Conservation (phyloP, 2,113 vertebrate species). For the Dicentrarchus labrax region DNA sequence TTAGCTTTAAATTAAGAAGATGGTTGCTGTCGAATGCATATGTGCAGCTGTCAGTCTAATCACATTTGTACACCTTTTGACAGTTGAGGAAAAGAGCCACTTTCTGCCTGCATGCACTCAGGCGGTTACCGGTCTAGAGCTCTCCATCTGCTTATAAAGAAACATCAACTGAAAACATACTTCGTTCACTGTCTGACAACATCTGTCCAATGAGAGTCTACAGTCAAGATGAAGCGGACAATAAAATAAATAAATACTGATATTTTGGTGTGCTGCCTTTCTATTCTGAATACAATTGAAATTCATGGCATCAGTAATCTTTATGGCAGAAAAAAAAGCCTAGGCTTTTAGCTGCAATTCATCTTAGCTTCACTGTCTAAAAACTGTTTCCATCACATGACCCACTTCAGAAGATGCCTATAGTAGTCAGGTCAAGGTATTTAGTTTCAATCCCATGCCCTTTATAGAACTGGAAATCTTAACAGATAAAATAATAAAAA, state of each 20-base stretch:
- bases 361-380: background rate
- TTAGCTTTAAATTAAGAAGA: background rate
- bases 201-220: background rate
- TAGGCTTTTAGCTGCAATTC: conserved; percentile 5
- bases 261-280: background rate
- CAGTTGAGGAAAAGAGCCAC: background rate
- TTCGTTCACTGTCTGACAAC: background rate
- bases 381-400: conserved; percentile 1
- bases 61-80: background rate
- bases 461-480: background rate
- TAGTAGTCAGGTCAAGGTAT: conserved; percentile 8
- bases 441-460: background rate
- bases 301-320: background rate
- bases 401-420: background rate
- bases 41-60: background rate
- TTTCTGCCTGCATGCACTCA: background rate
- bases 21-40: background rate
- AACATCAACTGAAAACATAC: background rate
- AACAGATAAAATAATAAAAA: background rate
- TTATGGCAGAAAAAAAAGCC: background rate
- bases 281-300: background rate
- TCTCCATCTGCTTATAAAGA: background rate
- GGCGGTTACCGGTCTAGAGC: background rate
- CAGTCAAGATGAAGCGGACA: background rate
- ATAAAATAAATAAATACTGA: background rate